phyloP scores from a whole-genome alignment of 2,888 invertebrate species.

The Microdon myrmicae region DNA sequence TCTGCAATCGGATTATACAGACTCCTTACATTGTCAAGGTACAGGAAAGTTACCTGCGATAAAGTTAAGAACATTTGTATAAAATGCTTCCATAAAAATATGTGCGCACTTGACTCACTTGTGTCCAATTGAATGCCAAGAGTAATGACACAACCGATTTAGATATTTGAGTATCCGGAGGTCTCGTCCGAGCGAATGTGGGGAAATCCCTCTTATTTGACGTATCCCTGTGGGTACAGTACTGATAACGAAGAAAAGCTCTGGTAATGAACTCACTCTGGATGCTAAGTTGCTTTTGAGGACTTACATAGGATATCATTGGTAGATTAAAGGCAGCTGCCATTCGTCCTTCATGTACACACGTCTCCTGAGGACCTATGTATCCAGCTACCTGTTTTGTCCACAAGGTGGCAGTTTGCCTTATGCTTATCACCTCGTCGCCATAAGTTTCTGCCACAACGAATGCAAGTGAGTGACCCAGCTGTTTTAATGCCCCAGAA shows the following conservation, averaged over 20 bases:
- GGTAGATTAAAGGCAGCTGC: conserved; percentile 93
- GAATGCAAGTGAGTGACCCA: conserved; percentile 81
- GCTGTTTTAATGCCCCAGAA: conserved; percentile 68
- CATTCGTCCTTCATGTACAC: conserved; percentile 92
- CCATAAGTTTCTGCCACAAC: conserved; percentile 91
- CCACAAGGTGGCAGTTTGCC: conserved; percentile 86
- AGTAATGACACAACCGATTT: conserved; percentile 90
- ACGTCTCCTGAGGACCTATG: conserved; percentile 85
- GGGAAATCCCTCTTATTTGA: conserved; percentile 89
- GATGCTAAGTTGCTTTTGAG: neutral
- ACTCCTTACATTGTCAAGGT: conserved; percentile 80
- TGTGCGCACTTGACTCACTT: conserved; percentile 70
- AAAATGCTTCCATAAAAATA: conserved; percentile 1
- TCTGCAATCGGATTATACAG: conserved; percentile 81
- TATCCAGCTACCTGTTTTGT: conserved; percentile 85
- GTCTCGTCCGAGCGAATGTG: conserved; percentile 91
- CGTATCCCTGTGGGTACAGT: conserved; percentile 88
- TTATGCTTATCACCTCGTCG: conserved; percentile 86
- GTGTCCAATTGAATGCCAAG: conserved; percentile 88
- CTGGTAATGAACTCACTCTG: neutral
- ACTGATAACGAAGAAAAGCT: conserved; percentile 71
- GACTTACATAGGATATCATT: conserved; percentile 95
- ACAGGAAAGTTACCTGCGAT: conserved; percentile 81
- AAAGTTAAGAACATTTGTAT: conserved; percentile 15
- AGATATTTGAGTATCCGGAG: conserved; percentile 93